Percentiles rank a stretch among this genome's conserved stretches.
Conservation (phyloP, 2,113 vertebrate genomes). For the Lagopus leucura region DNA sequence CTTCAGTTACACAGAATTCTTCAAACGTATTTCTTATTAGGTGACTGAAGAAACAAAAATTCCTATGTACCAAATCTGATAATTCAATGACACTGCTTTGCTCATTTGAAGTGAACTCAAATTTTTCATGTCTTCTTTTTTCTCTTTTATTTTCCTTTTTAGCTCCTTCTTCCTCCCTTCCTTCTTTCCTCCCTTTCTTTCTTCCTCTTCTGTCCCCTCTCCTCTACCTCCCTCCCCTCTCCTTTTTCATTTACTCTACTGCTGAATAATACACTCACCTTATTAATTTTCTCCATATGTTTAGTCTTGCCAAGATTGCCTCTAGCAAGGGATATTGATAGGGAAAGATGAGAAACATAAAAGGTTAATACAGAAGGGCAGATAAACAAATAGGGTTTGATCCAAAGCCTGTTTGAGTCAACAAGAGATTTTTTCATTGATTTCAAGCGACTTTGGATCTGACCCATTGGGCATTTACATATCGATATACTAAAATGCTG, state of each 20-base stretch:
- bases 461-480: not conserved
- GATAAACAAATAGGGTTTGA: constrained; percentile 62
- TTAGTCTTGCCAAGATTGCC: constrained; percentile 29
- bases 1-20: not conserved
- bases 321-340: constrained; percentile 55
- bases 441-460: constrained; percentile 21
- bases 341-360: constrained; percentile 48
- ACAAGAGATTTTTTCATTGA: constrained; percentile 50
- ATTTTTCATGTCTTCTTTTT: not conserved
- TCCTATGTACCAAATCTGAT: not conserved
- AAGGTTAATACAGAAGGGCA: constrained; percentile 57
- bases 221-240: too few relatives aligned
- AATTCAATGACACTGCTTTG: not conserved
- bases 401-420: constrained; percentile 40
- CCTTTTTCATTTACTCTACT: not conserved
- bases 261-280: not conserved
- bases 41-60: not conserved
- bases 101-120: not conserved
- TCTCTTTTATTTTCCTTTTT: not conserved
- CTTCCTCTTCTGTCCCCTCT: too few relatives aligned
- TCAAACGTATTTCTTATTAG: not conserved
- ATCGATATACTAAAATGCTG: not conserved
- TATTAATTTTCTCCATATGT: constrained; percentile 53
- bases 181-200: too few relatives aligned
- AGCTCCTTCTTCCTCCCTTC: too few relatives aligned